phyloP scores from a whole-genome alignment of 2,888 invertebrate species.

The Notocelia uddmanniana region DNA sequence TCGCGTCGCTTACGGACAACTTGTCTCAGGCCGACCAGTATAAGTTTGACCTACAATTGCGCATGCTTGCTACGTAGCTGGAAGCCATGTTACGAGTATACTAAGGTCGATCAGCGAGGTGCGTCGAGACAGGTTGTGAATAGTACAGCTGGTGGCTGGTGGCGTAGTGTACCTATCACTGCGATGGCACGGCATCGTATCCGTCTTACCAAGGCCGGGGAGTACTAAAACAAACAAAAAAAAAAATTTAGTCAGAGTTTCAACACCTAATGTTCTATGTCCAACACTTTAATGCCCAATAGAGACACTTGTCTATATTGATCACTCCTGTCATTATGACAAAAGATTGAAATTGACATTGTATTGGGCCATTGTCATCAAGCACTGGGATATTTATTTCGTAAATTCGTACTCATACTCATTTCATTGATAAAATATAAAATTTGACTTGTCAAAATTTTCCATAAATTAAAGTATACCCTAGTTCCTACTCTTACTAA shows the following conservation, averaged over 20 bases:
- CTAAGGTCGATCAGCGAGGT: neutral
- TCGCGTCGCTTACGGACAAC: neutral
- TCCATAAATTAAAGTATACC: too few relatives aligned
- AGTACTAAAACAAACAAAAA: conserved; percentile 46
- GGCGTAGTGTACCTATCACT: conserved; percentile 31
- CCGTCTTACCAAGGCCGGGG: conserved; percentile 55
- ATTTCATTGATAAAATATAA: too few relatives aligned
- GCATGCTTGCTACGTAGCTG: neutral
- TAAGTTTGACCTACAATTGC: neutral
- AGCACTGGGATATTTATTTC: too few relatives aligned
- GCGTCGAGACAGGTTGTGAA: neutral
- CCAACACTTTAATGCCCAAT: too few relatives aligned
- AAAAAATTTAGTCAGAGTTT: conserved; percentile 16
- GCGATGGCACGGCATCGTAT: conserved; percentile 54
- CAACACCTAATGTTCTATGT: too few relatives aligned
- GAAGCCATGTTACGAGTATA: neutral
- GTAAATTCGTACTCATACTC: too few relatives aligned
- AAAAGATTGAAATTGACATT: too few relatives aligned
- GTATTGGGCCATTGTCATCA: too few relatives aligned
- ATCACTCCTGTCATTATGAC: too few relatives aligned
- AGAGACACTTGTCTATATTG: too few relatives aligned
- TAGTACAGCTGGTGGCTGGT: neutral
- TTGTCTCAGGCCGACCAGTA: neutral
- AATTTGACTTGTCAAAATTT: too few relatives aligned
- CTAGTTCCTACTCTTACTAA: too few relatives aligned